Evolutionary conservation across 2,888 invertebrate species (phyloP).

Genomic region (Lottia gigantea): DNA sequence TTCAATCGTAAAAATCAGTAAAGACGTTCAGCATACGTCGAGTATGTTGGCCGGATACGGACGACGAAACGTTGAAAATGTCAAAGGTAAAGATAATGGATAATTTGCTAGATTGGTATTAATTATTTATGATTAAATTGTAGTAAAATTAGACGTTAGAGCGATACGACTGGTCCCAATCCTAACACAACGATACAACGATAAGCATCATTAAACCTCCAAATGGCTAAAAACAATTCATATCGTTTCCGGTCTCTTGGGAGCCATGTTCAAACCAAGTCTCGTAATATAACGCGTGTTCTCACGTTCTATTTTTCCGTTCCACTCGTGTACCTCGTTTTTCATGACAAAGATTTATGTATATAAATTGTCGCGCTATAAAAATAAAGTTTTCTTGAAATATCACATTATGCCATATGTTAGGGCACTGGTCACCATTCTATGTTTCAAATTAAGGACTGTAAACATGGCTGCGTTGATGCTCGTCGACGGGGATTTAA

Average conservation of each 20-base stretch:
- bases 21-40: not conserved
- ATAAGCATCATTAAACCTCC: constrained; percentile 18
- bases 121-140: constrained; percentile 33
- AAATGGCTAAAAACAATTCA: constrained; percentile 18
- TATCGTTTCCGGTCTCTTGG: constrained; percentile 18
- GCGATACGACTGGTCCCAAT: constrained; percentile 19
- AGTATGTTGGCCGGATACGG: not conserved
- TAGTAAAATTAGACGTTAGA: constrained; percentile 27
- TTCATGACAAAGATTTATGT: not conserved
- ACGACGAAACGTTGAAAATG: constrained; percentile 17
- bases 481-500: no score
- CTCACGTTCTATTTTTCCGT: not conserved
- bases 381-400: no score
- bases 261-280: not conserved
- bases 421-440: no score
- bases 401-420: no score
- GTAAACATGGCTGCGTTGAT: no score
- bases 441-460: no score
- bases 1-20: not conserved
- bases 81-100: constrained; percentile 30
- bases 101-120: constrained; percentile 33
- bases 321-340: constrained; percentile 1
- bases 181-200: constrained; percentile 12
- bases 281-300: not conserved
- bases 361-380: not conserved